Conservation (phyloP, 23 tunicate species). For the Oikopleura dioica region DNA sequence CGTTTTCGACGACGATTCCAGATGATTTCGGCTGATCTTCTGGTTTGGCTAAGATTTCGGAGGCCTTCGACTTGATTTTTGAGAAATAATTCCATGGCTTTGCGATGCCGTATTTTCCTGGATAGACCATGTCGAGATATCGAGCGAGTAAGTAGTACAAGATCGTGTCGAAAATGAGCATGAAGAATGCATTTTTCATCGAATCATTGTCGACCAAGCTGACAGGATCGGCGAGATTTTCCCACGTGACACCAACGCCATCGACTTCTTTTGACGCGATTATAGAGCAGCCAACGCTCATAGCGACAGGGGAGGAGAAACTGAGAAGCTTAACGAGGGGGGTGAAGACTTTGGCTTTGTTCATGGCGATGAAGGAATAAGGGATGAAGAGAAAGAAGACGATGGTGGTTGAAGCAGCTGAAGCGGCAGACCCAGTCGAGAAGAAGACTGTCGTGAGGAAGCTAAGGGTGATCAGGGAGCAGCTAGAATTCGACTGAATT, state of each 20-base stretch:
- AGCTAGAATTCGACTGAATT: no score
- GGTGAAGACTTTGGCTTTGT: background rate
- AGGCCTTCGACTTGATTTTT: no score
- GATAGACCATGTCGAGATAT: slow-evolving; percentile 59
- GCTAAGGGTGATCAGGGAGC: background rate
- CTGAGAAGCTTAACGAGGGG: background rate
- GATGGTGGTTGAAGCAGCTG: background rate
- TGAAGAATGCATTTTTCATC: no score
- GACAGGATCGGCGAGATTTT: background rate
- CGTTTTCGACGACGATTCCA: no score
- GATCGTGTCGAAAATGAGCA: slow-evolving; percentile 42
- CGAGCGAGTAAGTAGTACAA: slow-evolving; percentile 57
- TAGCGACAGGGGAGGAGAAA: slow-evolving; percentile 1
- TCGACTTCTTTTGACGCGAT: background rate
- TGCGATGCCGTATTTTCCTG: slow-evolving; percentile 82
- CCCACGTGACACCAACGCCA: background rate
- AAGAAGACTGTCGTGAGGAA: background rate
- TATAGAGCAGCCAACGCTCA: background rate
- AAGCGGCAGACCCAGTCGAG: background rate
- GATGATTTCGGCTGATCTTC: no score
- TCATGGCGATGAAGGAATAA: background rate
- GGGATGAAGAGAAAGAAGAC: background rate
- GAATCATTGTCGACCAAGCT: no score
- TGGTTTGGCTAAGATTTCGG: no score
- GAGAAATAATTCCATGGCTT: slow-evolving; percentile 70